phyloP scores from a whole-genome alignment of 1,140 invertebrate genomes.

The Drosophila sechellia region DNA sequence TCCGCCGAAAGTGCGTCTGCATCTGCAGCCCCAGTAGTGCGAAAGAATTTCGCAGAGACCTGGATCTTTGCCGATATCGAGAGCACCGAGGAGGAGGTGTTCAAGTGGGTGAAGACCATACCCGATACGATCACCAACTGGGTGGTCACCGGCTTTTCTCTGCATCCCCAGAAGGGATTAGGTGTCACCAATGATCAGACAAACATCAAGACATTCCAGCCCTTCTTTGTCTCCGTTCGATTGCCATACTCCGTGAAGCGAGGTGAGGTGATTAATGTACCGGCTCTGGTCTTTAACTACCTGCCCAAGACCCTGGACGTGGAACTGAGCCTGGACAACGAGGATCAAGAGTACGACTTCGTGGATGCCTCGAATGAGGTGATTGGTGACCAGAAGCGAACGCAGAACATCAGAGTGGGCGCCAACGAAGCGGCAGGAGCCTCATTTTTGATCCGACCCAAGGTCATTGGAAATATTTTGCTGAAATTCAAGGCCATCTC shows the following conservation, averaged over 20 bases:
- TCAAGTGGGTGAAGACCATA: slow-evolving; percentile 86
- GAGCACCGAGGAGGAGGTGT: slow-evolving; percentile 54
- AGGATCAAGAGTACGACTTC: slow-evolving; percentile 92
- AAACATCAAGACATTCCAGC: slow-evolving; percentile 93
- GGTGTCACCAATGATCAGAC: slow-evolving; percentile 90
- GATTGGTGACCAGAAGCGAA: slow-evolving; percentile 86
- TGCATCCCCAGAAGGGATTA: slow-evolving; percentile 93
- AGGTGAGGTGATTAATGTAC: slow-evolving; percentile 85
- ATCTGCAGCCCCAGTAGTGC: slow-evolving; percentile 24
- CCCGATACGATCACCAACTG: slow-evolving; percentile 97
- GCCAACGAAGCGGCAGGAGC: slow-evolving; percentile 89
- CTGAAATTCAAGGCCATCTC: slow-evolving; percentile 91
- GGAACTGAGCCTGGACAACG: slow-evolving; percentile 93
- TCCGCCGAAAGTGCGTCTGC: neutral
- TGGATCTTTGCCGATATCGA: slow-evolving; percentile 81
- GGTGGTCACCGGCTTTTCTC: slow-evolving; percentile 95
- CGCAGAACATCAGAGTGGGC: slow-evolving; percentile 88
- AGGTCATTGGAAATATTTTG: slow-evolving; percentile 89
- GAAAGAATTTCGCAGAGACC: slow-evolving; percentile 76
- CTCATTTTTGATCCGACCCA: slow-evolving; percentile 92
- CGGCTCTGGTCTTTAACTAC: slow-evolving; percentile 81
- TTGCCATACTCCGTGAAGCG: slow-evolving; percentile 94
- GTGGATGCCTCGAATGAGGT: slow-evolving; percentile 86
- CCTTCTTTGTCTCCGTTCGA: slow-evolving; percentile 92
- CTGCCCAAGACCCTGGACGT: slow-evolving; percentile 89